These are phyloP conservation scores for Tricholauxania praeusta DNA, from an alignment of 2,888 invertebrate genomes.

Conservation along the genomic window DNA sequence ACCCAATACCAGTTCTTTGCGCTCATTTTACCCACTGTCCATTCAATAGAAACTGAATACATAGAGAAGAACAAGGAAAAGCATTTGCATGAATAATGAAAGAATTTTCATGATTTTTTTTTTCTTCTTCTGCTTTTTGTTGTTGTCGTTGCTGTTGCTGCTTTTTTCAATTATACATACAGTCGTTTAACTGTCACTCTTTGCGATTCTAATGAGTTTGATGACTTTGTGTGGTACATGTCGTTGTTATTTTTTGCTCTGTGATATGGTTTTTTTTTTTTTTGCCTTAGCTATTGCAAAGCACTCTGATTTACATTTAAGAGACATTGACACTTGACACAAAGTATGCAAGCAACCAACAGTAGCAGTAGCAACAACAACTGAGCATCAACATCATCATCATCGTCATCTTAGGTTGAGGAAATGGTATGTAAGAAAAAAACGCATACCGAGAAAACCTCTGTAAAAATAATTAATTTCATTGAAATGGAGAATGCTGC, in stretches of 20 bases:
- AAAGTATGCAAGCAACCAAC: conserved; percentile 10
- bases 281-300: background rate
- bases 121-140: background rate
- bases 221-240: conserved; percentile 30
- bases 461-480: too few species aligned
- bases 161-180: background rate
- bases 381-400: too few species aligned
- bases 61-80: background rate
- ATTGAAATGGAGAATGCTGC: too few species aligned
- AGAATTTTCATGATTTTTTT: conserved; percentile 8
- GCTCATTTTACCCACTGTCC: too few species aligned
- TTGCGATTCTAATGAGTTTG: conserved; percentile 43
- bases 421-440: too few species aligned
- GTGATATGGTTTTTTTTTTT: conserved; percentile 5
- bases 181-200: conserved; percentile 37
- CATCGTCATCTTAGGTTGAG: too few species aligned
- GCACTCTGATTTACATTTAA: conserved; percentile 29
- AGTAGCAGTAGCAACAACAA: background rate
- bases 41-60: too few species aligned
- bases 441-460: too few species aligned
- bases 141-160: background rate
- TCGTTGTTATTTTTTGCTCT: conserved; percentile 8
- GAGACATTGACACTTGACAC: conserved; percentile 33
- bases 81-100: conserved; percentile 17
- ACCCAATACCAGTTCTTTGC: too few species aligned